Conservation (phyloP, 2,888 invertebrate genomes). For the Diloba caeruleocephala region DNA sequence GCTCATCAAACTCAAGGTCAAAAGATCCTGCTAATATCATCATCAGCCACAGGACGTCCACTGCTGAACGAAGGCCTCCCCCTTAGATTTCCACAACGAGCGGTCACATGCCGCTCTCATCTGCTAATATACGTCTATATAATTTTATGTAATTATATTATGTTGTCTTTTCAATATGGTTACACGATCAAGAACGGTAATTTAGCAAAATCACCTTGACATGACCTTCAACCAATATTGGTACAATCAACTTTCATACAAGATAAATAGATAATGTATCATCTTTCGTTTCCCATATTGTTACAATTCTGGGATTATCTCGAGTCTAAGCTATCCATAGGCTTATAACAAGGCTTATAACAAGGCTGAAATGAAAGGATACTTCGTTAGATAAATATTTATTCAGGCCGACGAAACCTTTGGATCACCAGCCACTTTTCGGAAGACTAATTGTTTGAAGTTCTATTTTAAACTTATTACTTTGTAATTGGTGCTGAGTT, state of each 20-base stretch:
- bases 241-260: slow-evolving; percentile 39
- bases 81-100: no score
- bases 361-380: background rate
- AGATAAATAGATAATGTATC: slow-evolving; percentile 47
- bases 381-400: slow-evolving; percentile 13
- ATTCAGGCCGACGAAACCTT: slow-evolving; percentile 8
- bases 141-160: slow-evolving; percentile 20
- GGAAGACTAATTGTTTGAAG: slow-evolving; percentile 16
- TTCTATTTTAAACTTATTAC: slow-evolving; percentile 3
- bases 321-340: slow-evolving; percentile 8
- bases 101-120: no score
- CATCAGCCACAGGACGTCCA: no score
- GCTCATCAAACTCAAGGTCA: no score
- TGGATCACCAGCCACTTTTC: slow-evolving; percentile 9
- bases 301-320: slow-evolving; percentile 30
- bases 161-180: slow-evolving; percentile 7
- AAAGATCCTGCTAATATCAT: no score
- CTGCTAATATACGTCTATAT: background rate
- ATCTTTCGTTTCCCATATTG: slow-evolving; percentile 22
- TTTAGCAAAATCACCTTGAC: slow-evolving; percentile 8
- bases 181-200: slow-evolving; percentile 12
- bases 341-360: slow-evolving; percentile 2
- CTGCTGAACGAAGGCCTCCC: no score
- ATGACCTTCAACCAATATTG: slow-evolving; percentile 26
- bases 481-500: slow-evolving; percentile 1